A percentile compares a stretch with the other conserved stretches of the same genome.
phyloP scores from a whole-genome alignment of 2,113 vertebrate genomes.

The Lepisosteus osseus region DNA sequence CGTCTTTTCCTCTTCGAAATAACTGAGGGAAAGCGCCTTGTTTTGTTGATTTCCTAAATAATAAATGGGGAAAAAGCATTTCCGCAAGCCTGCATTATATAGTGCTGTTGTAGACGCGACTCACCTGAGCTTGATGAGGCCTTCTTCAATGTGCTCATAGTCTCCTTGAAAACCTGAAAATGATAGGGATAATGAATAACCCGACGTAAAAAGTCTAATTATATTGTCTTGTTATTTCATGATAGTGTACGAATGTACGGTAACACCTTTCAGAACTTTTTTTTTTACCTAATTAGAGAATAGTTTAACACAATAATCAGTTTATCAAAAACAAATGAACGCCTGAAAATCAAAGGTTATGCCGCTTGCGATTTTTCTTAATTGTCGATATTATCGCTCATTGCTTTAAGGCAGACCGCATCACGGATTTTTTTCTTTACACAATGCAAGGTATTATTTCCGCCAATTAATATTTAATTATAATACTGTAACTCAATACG shows the following conservation, averaged over 20 bases:
- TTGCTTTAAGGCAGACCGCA: conserved; percentile 30
- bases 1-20: too few species aligned
- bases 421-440: conserved; percentile 45
- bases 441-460: conserved; percentile 30
- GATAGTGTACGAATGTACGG: too few species aligned
- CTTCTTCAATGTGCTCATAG: neutral
- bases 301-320: too few species aligned
- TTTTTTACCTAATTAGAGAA: too few species aligned
- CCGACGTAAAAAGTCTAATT: too few species aligned
- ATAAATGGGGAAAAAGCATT: too few species aligned
- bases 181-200: neutral
- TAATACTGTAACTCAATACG: conserved; percentile 53
- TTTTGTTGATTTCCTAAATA: too few species aligned
- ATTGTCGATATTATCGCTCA: conserved; percentile 42
- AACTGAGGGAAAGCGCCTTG: too few species aligned
- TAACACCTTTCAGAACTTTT: too few species aligned
- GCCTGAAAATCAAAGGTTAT: conserved; percentile 20
- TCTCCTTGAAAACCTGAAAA: neutral
- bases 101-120: neutral
- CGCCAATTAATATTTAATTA: conserved; percentile 64
- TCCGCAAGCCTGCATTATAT: too few species aligned
- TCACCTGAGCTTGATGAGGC: neutral
- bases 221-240: too few species aligned
- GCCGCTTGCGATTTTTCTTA: conserved; percentile 40
- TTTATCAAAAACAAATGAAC: conserved; percentile 47